Conservation (phyloP, 2,888 invertebrate species). For the Linnaemya tessellans region DNA sequence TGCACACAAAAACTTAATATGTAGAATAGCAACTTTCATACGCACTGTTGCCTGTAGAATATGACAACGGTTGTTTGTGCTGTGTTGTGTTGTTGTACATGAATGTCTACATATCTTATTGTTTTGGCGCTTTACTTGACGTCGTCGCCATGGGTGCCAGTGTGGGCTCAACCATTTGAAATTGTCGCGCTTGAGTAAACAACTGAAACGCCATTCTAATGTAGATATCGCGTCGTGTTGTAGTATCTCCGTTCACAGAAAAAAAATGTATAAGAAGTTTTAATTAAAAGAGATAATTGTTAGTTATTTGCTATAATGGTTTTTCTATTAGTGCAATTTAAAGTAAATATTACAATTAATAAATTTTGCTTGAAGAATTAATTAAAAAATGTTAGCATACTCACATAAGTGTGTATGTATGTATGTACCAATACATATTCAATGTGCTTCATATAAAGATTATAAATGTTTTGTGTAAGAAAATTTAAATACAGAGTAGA, state of each 20-base stretch:
- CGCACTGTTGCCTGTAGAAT: constrained; percentile 52
- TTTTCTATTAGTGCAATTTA: constrained; percentile 16
- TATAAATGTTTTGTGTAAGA: not conserved
- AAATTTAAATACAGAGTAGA: not conserved
- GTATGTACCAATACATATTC: not conserved
- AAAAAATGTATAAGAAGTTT: constrained; percentile 40
- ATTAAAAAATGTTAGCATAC: not conserved
- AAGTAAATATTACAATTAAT: constrained; percentile 15
- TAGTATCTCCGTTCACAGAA: constrained; percentile 48
- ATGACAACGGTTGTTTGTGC: constrained; percentile 38
- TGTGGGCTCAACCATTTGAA: constrained; percentile 79
- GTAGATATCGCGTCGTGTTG: constrained; percentile 68
- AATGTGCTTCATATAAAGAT: not conserved
- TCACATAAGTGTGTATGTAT: not conserved
- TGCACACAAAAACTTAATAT: constrained; percentile 7
- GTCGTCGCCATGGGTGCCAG: constrained; percentile 74
- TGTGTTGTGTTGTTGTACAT: constrained; percentile 40
- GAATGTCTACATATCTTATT: constrained; percentile 55
- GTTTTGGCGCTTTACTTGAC: constrained; percentile 70
- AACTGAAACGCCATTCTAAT: constrained; percentile 75
- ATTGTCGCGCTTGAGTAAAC: constrained; percentile 82
- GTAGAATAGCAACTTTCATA: constrained; percentile 42
- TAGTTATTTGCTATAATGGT: constrained; percentile 38
- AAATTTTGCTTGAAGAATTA: constrained; percentile 21
- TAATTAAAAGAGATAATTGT: constrained; percentile 47